Evolutionary conservation across 1,140 invertebrate species (phyloP).

Genomic region (fruit fly (Drosophila melanogaster)): DNA sequence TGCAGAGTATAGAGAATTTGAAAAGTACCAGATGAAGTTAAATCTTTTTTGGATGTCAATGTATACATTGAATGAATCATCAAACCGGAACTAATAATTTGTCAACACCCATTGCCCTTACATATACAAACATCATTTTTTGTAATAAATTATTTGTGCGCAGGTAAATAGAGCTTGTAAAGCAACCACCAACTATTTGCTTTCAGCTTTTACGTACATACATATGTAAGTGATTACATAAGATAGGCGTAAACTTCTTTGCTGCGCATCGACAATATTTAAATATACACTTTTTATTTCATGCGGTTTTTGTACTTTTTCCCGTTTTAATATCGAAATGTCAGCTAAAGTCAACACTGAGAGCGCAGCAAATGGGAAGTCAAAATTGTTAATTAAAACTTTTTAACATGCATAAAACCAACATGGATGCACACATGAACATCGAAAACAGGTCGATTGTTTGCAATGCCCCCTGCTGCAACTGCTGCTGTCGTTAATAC

Average conservation of each 20-base stretch:
- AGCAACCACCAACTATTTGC: constrained; percentile 13
- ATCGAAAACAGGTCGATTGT: constrained; percentile 30
- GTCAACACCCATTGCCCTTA: too few species aligned
- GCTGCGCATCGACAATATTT: not conserved
- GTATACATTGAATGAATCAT: not conserved
- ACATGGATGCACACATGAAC: constrained; percentile 46
- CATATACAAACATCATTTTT: too few species aligned
- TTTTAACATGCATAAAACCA: constrained; percentile 79
- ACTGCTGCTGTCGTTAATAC: constrained; percentile 53
- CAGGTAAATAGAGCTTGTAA: constrained; percentile 2
- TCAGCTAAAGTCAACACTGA: constrained; percentile 77
- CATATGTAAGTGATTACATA: constrained; percentile 41
- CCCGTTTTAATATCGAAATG: constrained; percentile 55
- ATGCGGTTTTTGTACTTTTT: constrained; percentile 22
- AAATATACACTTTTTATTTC: constrained; percentile 25
- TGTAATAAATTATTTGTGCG: constrained; percentile 22
- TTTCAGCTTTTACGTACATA: constrained; percentile 12
- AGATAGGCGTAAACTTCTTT: constrained; percentile 34
- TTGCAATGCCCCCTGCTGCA: constrained; percentile 28
- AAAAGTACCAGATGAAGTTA: too few species aligned
- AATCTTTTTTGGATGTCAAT: not conserved
- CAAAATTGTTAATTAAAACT: constrained; percentile 82
- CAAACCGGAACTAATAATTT: not conserved
- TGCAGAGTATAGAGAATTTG: constrained; percentile 46
- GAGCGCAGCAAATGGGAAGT: constrained; percentile 70